Base-by-base conservation (phyloP, 2,797 vertebrate species). In the Eidolon dupreanum region DNA sequence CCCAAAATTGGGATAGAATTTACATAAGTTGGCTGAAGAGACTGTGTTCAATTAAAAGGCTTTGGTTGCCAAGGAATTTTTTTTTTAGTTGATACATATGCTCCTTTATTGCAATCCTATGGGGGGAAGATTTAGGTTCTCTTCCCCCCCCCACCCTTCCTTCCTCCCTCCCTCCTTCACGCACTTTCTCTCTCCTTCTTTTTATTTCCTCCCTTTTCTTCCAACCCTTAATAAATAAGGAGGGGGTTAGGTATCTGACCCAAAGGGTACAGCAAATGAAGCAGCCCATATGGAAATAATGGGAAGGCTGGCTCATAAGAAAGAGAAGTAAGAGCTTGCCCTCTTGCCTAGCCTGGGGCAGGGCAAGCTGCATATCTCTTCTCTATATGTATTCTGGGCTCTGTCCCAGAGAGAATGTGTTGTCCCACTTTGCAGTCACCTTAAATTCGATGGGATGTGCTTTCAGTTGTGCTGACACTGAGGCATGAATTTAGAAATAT, bases 1-100 rank as follows among this genome's bases (percentile, higher is more conserved):
- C 96, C 97, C 97, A 98, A 98, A 98, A 98, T 98, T 94, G 98
- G 98, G 98, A 97, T 98, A 96, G 97, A 98, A 98, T 46, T 98
- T 97, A 92, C 94, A 94, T 97, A 97, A 98, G 97, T 97, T 98
- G 98, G 98, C 98, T 98, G 97, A 96, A 98, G 97, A 98, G 97
- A 97, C 97, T 11, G 97, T 98, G 98, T 98, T 98, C 98, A 85
- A 98, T 97, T 98, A 98, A 97, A 98, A 97, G 98, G 94, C 93
- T 98, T 97, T 98, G 96, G 97, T 93, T 98, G 98, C 98, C 98
- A 99, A 98, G 98, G 97, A 98, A 98, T 98, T 98, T 98, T 49
- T 49, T 46, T 98, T 97, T 98, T 97, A 96, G 97, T 96, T 96
- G 87, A 94, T 97, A 94, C 98, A 98, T 98, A 98, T 98, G 98